Evolutionary conservation across 2,888 invertebrate species (phyloP).

Genomic region (Diabrotica balteata): DNA sequence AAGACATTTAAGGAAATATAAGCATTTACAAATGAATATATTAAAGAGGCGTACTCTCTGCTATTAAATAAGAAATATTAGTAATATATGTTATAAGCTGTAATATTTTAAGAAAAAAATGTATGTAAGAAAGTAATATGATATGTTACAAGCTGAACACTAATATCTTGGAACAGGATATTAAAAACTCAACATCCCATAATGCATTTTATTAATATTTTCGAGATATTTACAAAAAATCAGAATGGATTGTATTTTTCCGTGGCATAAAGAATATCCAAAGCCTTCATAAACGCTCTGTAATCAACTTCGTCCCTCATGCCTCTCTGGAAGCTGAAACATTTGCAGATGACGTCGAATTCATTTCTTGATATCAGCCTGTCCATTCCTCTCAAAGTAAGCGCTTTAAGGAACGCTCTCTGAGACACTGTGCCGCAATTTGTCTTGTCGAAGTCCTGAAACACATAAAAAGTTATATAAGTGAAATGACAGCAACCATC

Average conservation of each 20-base stretch:
- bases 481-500: too few relatives aligned
- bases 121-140: too few relatives aligned
- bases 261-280: conserved; percentile 70
- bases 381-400: conserved; percentile 71
- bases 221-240: conserved; percentile 21
- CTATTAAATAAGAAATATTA: too few relatives aligned
- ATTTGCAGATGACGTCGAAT: conserved; percentile 74
- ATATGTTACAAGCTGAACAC: too few relatives aligned
- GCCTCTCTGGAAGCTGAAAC: conserved; percentile 74
- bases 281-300: conserved; percentile 71
- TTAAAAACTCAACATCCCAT: neutral
- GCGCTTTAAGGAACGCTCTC: conserved; percentile 70
- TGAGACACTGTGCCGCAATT: conserved; percentile 72
- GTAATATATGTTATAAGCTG: too few relatives aligned
- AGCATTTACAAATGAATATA: too few relatives aligned
- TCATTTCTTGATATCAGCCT: conserved; percentile 71
- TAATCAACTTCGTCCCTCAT: conserved; percentile 72
- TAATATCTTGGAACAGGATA: neutral
- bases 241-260: conserved; percentile 61
- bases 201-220: conserved; percentile 9
- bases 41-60: too few relatives aligned
- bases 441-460: conserved; percentile 72
- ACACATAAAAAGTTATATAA: neutral
- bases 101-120: too few relatives aligned
- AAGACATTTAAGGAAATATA: too few relatives aligned